Percentiles rank a stretch among this genome's conserved stretches.
These are phyloP conservation scores for Battus philenor DNA, from an alignment of 1,140 invertebrate species.

Conservation along the genomic window DNA sequence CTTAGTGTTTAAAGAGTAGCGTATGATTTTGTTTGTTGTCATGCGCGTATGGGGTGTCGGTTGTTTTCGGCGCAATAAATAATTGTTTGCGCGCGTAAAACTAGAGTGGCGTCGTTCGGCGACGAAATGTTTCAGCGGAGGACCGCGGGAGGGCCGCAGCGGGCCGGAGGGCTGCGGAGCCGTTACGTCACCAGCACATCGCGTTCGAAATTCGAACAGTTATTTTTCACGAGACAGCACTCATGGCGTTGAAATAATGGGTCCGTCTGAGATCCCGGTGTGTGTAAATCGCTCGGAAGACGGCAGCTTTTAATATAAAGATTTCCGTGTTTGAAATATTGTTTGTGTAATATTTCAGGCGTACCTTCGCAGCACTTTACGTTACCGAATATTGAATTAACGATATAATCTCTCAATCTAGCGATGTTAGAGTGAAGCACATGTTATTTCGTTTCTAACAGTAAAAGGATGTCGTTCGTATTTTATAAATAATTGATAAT, in stretches of 20 bases:
- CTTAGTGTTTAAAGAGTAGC: slow-evolving; percentile 2
- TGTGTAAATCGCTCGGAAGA: neutral
- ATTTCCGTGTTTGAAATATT: neutral
- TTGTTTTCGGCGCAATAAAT: slow-evolving; percentile 67
- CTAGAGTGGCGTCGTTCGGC: slow-evolving; percentile 54
- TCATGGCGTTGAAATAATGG: neutral
- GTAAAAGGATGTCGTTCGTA: too few relatives aligned
- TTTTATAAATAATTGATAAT: too few relatives aligned
- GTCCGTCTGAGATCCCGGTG: neutral
- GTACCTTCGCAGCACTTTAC: too few relatives aligned
- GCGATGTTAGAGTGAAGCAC: too few relatives aligned
- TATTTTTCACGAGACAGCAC: neutral
- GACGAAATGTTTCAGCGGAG: slow-evolving; percentile 47
- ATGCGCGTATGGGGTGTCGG: slow-evolving; percentile 17
- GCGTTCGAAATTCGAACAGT: neutral
- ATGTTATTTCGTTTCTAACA: too few relatives aligned
- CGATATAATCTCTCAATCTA: too few relatives aligned
- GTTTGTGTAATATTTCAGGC: too few relatives aligned
- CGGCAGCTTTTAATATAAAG: neutral
- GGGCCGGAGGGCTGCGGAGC: slow-evolving; percentile 35
- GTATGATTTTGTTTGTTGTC: slow-evolving; percentile 2
- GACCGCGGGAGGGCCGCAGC: slow-evolving; percentile 20
- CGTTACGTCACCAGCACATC: slow-evolving; percentile 1
- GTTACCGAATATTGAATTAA: too few relatives aligned
- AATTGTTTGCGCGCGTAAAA: slow-evolving; percentile 70